Evolutionary conservation across 2,888 invertebrate genomes (phyloP), one percentile per base, ranked within the genome.

Genomic region (Lordiphosa fenestrarum): DNA sequence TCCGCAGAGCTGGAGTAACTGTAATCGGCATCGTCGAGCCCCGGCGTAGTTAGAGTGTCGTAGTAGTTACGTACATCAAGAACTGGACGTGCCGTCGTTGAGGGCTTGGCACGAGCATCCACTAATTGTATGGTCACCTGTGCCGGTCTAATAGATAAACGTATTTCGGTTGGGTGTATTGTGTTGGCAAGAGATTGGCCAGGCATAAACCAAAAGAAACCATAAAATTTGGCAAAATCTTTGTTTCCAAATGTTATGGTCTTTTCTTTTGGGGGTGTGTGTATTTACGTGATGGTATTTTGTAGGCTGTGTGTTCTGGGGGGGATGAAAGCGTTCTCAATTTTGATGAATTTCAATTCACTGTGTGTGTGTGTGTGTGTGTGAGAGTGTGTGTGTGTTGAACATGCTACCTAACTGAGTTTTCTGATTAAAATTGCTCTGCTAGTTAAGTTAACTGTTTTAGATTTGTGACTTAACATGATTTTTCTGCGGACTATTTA

Each of bases 81-180:
- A 21, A 52, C 49, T 23, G 70, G 60, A 19, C 40, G 69, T 41
- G 68, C 62, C 12, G 86, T 77, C 4, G 85, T 73, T 7, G 75
- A 53, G 40, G 63, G 55, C 15, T 47, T 62, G 35, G 56, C 42
- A 23, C 58, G 64, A 51, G 53, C 61, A 53, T 75, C 72, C 52
- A 86, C 69, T 21, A 70, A 71, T 61, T 80, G 74, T 55, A 86
- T 80, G 23, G 82, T 78, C 25, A 86, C 72, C 58, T 77, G 82
- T 48, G 85, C 82, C 51, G 64, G 68, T 65, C 87, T 86, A 69
- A 46, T 67, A 53, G 52, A 72, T 59, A 66, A 54, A 78, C 69
- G 75, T 65, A 64, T 54, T 69, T 48, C 46, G 25, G 50, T 56
- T 63, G 30, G 38, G 56, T 64, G 53, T 69, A 48, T 55, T 66